Base-by-base conservation (phyloP, 2,888 invertebrate species). In the Pammene fasciana region DNA sequence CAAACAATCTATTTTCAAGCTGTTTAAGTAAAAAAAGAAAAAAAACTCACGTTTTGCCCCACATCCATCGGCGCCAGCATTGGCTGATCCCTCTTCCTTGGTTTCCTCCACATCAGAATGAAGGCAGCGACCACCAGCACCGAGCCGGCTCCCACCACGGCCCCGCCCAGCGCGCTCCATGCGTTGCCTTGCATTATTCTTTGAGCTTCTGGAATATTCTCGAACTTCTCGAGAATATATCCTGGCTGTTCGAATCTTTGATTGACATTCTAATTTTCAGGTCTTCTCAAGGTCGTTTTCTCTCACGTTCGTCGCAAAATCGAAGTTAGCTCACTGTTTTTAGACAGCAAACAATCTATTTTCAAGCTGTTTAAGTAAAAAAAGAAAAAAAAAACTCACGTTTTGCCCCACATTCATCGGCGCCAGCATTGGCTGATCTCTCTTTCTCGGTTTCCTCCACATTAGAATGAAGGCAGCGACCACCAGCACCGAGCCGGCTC, bases 91-190 rank as follows among this genome's bases (percentile, higher is more conserved):
- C 82, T 79, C 50, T 84, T 82, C 59, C 83, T 82, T 2, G 92
- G 90, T 70, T 82, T 83, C 65, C 80, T 82, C 83, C 88, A 88
- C 65, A 92, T 71, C 8, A 90, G 78, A 10, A 92, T 75, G 8
- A 87, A 56, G 0, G 81, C 85, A n/a, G 86, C 89, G 4, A 92
- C 72, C 8, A 92, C 74, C 5, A 92, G 79, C 3, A 92, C 92
- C 0, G 86, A 79, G 0, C 88, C 87, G 13, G 92, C 92, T 0
- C 92, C 92, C 1, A 82, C 84, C 61, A 89, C 71, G 0, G 92
- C 92, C 0, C 92, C 92, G 56, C 89, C 75, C 8, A 84, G 82
- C 0, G 87, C 90, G 72, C 91, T 91, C 91, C 90, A 91, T 0
- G 79, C 83, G 43, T 86, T 84, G 0, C 86, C 82, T 70, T 81